These are phyloP conservation scores for Ptychoptera contaminata DNA, from an alignment of 2,888 invertebrate species.

Conservation along the genomic window DNA sequence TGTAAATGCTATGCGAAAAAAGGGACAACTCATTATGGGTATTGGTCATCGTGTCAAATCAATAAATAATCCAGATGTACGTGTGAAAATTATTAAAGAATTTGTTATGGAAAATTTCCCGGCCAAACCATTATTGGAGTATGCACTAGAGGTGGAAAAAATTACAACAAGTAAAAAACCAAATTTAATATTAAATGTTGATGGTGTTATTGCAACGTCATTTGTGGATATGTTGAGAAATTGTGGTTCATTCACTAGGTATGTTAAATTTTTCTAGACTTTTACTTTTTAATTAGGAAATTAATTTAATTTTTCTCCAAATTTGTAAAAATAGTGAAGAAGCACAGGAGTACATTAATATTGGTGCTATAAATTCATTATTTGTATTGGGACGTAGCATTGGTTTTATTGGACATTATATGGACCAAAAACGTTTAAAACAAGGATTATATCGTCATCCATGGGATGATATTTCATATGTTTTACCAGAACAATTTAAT, in stretches of 20 bases:
- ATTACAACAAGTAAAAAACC: constrained; percentile 99
- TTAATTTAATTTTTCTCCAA: neutral
- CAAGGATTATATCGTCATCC: constrained; percentile 99
- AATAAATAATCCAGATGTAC: constrained; percentile 97
- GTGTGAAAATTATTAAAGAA: constrained; percentile 92
- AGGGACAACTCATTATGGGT: constrained; percentile 97
- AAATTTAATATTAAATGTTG: constrained; percentile 98
- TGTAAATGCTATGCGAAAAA: constrained; percentile 92
- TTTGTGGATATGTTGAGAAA: constrained; percentile 94
- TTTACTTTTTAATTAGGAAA: constrained; percentile 2
- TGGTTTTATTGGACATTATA: constrained; percentile 95
- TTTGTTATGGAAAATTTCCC: constrained; percentile 91
- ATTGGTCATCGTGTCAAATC: constrained; percentile 88
- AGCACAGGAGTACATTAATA: constrained; percentile 92
- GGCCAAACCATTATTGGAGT: constrained; percentile 81
- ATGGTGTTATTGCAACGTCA: constrained; percentile 93
- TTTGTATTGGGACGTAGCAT: constrained; percentile 97
- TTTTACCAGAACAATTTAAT: constrained; percentile 28
- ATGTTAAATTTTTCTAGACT: constrained; percentile 2
- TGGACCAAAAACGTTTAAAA: constrained; percentile 97
- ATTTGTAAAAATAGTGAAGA: constrained; percentile 59
- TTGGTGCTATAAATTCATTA: constrained; percentile 94
- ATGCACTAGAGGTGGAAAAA: constrained; percentile 95
- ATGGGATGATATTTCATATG: constrained; percentile 86
- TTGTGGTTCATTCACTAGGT: constrained; percentile 87